Conservation (phyloP, 2,888 invertebrate genomes). For the Silvanus unidentatus region DNA sequence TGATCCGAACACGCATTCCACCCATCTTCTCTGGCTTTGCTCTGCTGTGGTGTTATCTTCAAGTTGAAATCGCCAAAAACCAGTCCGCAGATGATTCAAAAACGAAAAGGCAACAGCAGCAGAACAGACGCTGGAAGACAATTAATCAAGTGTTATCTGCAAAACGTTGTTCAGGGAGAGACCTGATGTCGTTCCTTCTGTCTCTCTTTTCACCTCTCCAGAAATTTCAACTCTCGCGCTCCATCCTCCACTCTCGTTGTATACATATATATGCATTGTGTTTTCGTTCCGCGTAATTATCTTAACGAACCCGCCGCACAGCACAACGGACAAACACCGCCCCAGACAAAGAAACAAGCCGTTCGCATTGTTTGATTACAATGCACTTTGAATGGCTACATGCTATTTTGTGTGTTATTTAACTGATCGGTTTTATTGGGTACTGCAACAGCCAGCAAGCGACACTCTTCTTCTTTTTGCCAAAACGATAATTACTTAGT, state of each 20-base stretch:
- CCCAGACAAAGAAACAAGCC: constrained; percentile 10
- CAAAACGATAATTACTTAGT: no score
- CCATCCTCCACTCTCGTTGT: no score
- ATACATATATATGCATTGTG: constrained; percentile 20
- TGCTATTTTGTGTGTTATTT: no score
- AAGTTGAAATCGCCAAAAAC: constrained; percentile 41
- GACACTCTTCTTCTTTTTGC: no score
- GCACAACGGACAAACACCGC: neutral
- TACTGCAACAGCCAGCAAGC: no score
- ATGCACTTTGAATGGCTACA: no score
- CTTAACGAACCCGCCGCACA: constrained; percentile 26
- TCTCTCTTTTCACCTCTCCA: constrained; percentile 15
- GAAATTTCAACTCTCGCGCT: constrained; percentile 12
- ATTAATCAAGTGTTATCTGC: constrained; percentile 45
- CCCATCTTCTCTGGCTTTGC: no score
- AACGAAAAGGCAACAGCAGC: constrained; percentile 39
- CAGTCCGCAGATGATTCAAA: constrained; percentile 32
- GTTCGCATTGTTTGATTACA: no score
- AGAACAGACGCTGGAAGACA: constrained; percentile 35
- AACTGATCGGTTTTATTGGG: no score
- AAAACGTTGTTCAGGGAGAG: constrained; percentile 15
- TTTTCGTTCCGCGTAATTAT: constrained; percentile 31
- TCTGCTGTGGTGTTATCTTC: constrained; percentile 26
- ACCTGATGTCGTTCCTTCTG: no score
- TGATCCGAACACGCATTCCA: constrained; percentile 39